Percentiles rank a stretch among this genome's conserved stretches.
phyloP scores from a whole-genome alignment of 1,140 invertebrate species.

The Belonocnema kinseyi region DNA sequence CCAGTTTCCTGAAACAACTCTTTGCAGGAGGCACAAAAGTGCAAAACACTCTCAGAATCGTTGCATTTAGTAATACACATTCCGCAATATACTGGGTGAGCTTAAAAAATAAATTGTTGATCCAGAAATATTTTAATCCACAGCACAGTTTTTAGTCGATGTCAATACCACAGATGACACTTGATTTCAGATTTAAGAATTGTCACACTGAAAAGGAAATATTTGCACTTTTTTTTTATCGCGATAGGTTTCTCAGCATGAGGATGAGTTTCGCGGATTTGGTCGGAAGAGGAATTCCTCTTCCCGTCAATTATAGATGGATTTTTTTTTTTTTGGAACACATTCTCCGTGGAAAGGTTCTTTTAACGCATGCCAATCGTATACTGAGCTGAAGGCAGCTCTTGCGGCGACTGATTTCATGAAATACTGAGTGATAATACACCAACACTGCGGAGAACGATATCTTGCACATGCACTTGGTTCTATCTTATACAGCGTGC shows the following conservation, averaged over 20 bases:
- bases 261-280: not conserved
- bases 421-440: slow-evolving; percentile 69
- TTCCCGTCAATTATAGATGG: not conserved
- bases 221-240: not conserved
- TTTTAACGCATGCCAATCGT: slow-evolving; percentile 53
- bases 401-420: slow-evolving; percentile 68
- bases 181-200: too few relatives aligned
- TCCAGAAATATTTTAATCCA: too few relatives aligned
- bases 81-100: slow-evolving; percentile 34
- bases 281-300: not conserved
- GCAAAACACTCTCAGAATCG: slow-evolving; percentile 41
- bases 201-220: not conserved
- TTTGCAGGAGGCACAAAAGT: slow-evolving; percentile 39
- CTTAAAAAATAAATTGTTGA: not conserved
- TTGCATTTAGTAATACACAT: slow-evolving; percentile 32
- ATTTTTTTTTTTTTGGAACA: not conserved
- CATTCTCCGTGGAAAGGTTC: slow-evolving; percentile 45
- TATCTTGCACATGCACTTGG: slow-evolving; percentile 62
- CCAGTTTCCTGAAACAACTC: slow-evolving; percentile 55
- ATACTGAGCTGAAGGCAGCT: slow-evolving; percentile 54
- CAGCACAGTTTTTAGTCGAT: too few relatives aligned
- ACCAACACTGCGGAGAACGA: slow-evolving; percentile 57
- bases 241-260: not conserved
- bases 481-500: slow-evolving; percentile 65
- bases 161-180: too few relatives aligned